A percentile compares a stretch with the other conserved stretches of the same genome.
Evolutionary conservation across 1,140 invertebrate genomes (phyloP).

Genomic region (Pachyrhynchus sulphureomaculatus): DNA sequence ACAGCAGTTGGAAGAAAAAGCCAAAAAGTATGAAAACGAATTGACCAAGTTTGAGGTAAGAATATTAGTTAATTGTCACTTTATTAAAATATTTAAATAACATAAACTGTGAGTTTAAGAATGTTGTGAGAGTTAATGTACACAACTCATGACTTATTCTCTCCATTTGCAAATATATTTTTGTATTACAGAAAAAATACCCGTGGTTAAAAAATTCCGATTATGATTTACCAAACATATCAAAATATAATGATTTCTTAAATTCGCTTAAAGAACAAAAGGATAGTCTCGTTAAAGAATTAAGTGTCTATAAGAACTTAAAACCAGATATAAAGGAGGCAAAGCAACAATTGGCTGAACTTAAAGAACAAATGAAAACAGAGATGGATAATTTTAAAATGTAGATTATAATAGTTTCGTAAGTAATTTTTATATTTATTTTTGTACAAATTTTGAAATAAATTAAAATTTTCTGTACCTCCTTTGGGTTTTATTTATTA

Average conservation of each 20-base stretch:
- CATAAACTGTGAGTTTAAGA: too few relatives aligned
- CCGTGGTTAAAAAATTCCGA: slow-evolving; percentile 43
- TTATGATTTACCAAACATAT: slow-evolving; percentile 37
- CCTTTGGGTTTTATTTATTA: neutral
- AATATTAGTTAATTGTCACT: neutral
- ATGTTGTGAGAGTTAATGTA: too few relatives aligned
- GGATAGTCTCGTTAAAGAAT: slow-evolving; percentile 36
- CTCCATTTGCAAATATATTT: too few relatives aligned
- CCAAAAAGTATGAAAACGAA: slow-evolving; percentile 43
- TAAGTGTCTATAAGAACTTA: slow-evolving; percentile 38
- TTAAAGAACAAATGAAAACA: slow-evolving; percentile 22
- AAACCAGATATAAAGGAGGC: slow-evolving; percentile 43
- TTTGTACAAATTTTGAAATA: slow-evolving; percentile 1
- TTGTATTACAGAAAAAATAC: slow-evolving; percentile 43
- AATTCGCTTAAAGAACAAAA: slow-evolving; percentile 34
- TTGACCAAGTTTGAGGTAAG: slow-evolving; percentile 41
- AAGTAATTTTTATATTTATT: neutral
- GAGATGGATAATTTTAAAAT: neutral
- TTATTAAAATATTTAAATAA: neutral
- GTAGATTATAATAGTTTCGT: neutral
- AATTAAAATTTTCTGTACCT: neutral
- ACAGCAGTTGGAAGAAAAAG: slow-evolving; percentile 39
- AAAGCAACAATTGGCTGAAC: slow-evolving; percentile 36
- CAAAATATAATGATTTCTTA: slow-evolving; percentile 35
- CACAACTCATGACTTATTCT: too few relatives aligned